A percentile compares a stretch with the other conserved stretches of the same genome.
Conservation (phyloP, 2,113 vertebrate genomes). For the Neoarius graeffei region DNA sequence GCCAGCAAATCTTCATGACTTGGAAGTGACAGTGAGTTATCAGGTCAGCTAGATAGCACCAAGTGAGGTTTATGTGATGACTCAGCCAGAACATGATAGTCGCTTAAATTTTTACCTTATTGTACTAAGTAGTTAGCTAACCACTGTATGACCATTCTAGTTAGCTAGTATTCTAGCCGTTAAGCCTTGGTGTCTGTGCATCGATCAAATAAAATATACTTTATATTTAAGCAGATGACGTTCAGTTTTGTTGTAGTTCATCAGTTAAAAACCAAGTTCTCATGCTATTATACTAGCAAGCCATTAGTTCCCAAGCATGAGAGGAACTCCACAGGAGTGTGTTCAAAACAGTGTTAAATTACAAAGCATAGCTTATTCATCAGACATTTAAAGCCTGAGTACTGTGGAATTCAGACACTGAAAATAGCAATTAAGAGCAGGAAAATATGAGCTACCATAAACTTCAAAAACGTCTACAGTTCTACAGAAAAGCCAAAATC, state of each 20-base stretch:
- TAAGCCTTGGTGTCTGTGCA: background rate
- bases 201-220: background rate
- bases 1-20: background rate
- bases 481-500: constrained; percentile 19
- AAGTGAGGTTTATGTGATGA: background rate
- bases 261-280: background rate
- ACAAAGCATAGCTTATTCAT: background rate
- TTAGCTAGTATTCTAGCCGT: background rate
- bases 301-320: background rate
- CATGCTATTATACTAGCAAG: background rate
- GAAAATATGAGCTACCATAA: background rate
- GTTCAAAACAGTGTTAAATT: background rate
- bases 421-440: constrained; percentile 1
- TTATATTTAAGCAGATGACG: background rate
- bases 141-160: background rate
- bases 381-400: background rate
- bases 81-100: background rate
- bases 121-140: background rate
- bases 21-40: background rate
- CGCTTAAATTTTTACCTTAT: background rate
- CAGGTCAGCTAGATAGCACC: background rate
- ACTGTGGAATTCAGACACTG: background rate
- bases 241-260: background rate
- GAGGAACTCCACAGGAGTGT: background rate
- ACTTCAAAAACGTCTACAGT: background rate